These are phyloP conservation scores for Nannospalax galili DNA, from an alignment of 2,113 vertebrate genomes.

Conservation along the genomic window DNA sequence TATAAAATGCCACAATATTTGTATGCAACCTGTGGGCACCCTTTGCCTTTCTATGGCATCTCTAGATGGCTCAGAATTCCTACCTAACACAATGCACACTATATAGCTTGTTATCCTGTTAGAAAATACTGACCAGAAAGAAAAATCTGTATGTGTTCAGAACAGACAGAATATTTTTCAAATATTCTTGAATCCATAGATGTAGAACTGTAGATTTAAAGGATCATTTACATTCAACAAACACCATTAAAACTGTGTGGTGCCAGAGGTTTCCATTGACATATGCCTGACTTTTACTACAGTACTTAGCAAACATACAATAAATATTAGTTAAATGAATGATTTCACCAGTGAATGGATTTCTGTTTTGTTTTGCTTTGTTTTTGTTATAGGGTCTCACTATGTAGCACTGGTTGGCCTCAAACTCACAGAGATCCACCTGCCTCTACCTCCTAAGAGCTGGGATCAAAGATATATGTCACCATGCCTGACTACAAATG, in stretches of 20 bases:
- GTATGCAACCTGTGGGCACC: not conserved
- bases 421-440: too few species aligned
- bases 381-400: too few species aligned
- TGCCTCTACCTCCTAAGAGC: too few species aligned
- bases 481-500: too few species aligned
- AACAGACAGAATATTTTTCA: not conserved
- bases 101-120: not conserved
- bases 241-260: not conserved
- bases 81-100: not conserved
- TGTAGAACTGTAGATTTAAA: not conserved
- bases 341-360: not conserved
- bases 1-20: not conserved
- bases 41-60: not conserved
- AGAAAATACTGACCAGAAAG: not conserved
- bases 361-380: not conserved
- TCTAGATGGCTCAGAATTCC: not conserved
- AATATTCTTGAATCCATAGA: not conserved
- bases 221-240: not conserved
- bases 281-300: not conserved
- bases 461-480: too few species aligned
- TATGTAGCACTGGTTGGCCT: too few species aligned
- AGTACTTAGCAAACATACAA: not conserved
- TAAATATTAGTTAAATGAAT: not conserved
- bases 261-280: not conserved
- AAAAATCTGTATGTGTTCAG: not conserved